Conservation (phyloP, 2,888 invertebrate species). For the Nomada ferruginata region DNA sequence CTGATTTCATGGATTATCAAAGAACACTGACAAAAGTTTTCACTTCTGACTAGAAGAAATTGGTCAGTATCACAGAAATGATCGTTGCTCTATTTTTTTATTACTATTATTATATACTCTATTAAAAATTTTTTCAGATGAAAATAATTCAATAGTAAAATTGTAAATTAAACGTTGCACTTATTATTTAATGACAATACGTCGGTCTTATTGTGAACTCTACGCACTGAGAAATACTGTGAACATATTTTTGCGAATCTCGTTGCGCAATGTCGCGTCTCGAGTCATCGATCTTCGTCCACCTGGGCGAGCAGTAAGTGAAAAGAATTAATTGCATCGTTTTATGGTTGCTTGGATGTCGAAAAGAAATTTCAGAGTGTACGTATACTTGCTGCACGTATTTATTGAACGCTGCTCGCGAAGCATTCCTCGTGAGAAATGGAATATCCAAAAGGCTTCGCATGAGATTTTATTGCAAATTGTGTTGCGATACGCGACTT, state of each 20-base stretch:
- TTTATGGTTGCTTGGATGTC: slow-evolving; percentile 19
- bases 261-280: slow-evolving; percentile 45
- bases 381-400: not conserved
- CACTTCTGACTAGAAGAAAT: no score
- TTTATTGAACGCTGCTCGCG: slow-evolving; percentile 6
- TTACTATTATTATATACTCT: no score
- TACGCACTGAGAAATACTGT: not conserved
- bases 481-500: not conserved
- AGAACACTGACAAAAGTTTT: no score
- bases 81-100: no score
- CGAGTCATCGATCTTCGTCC: slow-evolving; percentile 60
- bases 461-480: not conserved
- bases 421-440: not conserved
- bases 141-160: not conserved
- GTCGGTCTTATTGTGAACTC: not conserved
- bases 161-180: not conserved
- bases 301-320: slow-evolving; percentile 4
- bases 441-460: not conserved
- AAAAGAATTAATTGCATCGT: slow-evolving; percentile 41
- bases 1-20: no score
- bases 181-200: no score
- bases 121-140: no score
- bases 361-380: slow-evolving; percentile 15
- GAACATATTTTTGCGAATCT: not conserved
- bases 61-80: no score